Evolutionary conservation across 1,140 invertebrate genomes (phyloP), one percentile per base, ranked within the genome.

Genomic region (Coptotermes formosanus): DNA sequence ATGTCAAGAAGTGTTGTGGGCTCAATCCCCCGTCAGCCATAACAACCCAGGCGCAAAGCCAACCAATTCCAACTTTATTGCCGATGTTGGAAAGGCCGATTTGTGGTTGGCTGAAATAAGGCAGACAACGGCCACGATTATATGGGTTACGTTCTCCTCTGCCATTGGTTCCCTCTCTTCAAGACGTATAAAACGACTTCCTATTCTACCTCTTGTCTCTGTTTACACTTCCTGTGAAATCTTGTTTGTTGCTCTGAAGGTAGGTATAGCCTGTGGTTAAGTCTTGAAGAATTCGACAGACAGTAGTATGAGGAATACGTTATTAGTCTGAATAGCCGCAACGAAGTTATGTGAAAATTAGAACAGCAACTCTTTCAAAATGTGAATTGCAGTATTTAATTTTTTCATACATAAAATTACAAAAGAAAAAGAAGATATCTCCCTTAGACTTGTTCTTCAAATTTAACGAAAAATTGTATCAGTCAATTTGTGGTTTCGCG

Each of bases 31-130:
- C 44, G 59, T 85, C 85, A 85, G 59, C 85, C 85, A 75, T 85
- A 85, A 85, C 85, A 75, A 43, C 85, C 85, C 85, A 38, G 30
- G 43, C 59, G 55, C 43, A 45, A 85, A 85, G 85, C 85, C 85
- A 85, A 85, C 85, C 85, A 85, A 85, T 85, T 85, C 85, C 85
- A 85, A 85, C 38, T 85, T 85, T 85, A 85, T 81, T 85, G 75
- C 85, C 85, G 32, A 64, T 43, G 84, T 14, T 25, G 64, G 32
- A n/a, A 14, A 75, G 75, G 85, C 38, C 85, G 85, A 85, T 69
- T 85, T 85, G 85, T 85, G 85, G 85, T 85, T 30, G 85, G 85
- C 48, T 44, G 83, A 83, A 83, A 55, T 55, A 55, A 55, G 52
- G 52, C 19, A 55, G 52, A 55, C 52, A 55, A 55, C 52, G 52